Conservation (phyloP, 2,888 invertebrate genomes). For the Chaitophorus viminalis region DNA sequence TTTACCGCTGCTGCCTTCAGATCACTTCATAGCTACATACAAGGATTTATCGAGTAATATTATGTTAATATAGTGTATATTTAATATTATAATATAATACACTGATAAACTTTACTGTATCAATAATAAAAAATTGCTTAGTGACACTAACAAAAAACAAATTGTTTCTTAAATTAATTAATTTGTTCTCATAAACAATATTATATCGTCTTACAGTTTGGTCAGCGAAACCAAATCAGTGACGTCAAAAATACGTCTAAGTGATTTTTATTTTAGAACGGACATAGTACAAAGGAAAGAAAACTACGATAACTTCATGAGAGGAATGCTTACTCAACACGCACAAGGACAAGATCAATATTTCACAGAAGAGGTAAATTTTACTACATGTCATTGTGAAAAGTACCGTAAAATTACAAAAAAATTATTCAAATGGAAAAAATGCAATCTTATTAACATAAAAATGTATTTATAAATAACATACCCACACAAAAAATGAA, state of each 20-base stretch:
- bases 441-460: neutral
- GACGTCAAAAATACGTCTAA: conserved; percentile 18
- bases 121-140: too few relatives aligned
- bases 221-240: conserved; percentile 5
- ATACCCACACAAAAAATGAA: neutral
- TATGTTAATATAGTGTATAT: too few relatives aligned
- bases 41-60: conserved; percentile 39
- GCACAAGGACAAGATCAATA: conserved; percentile 45
- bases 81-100: too few relatives aligned
- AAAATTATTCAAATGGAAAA: neutral
- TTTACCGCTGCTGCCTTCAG: conserved; percentile 78
- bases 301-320: conserved; percentile 36
- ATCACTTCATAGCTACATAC: conserved; percentile 74
- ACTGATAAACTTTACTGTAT: too few relatives aligned
- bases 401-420: neutral
- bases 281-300: conserved; percentile 36
- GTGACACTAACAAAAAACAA: too few relatives aligned
- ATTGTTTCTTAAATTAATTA: too few relatives aligned
- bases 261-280: conserved; percentile 32
- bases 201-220: conserved; percentile 12
- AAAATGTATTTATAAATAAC: neutral
- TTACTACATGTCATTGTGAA: neutral
- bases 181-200: neutral
- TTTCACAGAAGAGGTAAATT: conserved; percentile 27
- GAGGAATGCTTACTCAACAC: conserved; percentile 44